Percentiles rank a stretch among this genome's conserved stretches.
Evolutionary conservation across 2,888 invertebrate species (phyloP).

Genomic region (Creontiades dilutus): DNA sequence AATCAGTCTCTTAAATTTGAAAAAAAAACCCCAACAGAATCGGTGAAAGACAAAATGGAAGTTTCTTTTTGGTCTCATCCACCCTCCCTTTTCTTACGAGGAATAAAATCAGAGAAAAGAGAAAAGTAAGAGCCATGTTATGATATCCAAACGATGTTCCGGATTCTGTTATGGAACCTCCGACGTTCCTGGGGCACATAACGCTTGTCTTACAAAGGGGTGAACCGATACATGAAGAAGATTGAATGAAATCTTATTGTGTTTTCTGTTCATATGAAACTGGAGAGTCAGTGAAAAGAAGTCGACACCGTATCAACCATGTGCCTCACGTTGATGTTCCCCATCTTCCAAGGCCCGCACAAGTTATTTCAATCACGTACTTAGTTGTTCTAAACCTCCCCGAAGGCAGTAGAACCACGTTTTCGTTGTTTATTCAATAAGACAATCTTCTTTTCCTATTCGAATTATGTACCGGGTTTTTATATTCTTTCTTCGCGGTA

Average conservation of each 20-base stretch:
- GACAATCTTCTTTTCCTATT: slow-evolving; percentile 44
- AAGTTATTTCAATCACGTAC: slow-evolving; percentile 60
- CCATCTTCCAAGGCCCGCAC: neutral
- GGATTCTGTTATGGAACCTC: slow-evolving; percentile 16
- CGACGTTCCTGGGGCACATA: neutral
- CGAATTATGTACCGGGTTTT: slow-evolving; percentile 31
- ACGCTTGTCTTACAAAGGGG: neutral
- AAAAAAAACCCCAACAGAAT: too few species aligned
- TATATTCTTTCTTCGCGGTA: slow-evolving; percentile 1
- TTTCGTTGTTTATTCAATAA: slow-evolving; percentile 61
- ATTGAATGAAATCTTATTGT: slow-evolving; percentile 54
- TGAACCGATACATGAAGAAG: neutral
- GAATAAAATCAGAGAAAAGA: neutral
- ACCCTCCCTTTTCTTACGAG: too few species aligned
- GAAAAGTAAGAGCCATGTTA: neutral
- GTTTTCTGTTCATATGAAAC: slow-evolving; percentile 47
- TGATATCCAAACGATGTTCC: neutral
- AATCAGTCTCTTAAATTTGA: too few species aligned
- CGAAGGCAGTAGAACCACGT: slow-evolving; percentile 20
- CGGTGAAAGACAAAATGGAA: neutral
- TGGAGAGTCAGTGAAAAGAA: slow-evolving; percentile 7
- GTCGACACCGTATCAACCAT: neutral
- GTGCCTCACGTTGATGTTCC: slow-evolving; percentile 47
- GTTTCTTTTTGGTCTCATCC: neutral
- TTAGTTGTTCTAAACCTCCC: slow-evolving; percentile 38